Percentiles rank a stretch among this genome's conserved stretches.
Conservation (phyloP, 2,888 invertebrate genomes). For the Conchocele bisecta region DNA sequence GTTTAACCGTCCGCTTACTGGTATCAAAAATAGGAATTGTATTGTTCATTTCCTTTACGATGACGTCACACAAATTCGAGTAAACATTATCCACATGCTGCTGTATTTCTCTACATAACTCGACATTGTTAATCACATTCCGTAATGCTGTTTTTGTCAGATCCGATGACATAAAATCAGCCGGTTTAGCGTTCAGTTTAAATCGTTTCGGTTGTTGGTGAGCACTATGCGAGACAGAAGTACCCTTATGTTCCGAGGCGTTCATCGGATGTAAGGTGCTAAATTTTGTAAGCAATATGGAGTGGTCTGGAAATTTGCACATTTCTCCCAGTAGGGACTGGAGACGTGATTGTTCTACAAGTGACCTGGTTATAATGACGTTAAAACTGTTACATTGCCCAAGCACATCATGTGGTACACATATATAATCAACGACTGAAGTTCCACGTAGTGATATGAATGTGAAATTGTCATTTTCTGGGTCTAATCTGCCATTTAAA, state of each 20-base stretch:
- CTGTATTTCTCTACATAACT: constrained; percentile 3
- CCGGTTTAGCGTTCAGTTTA: constrained; percentile 10
- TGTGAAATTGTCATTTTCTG: constrained; percentile 17
- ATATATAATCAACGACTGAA: constrained; percentile 33
- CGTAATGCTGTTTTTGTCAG: not conserved
- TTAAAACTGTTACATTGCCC: constrained; percentile 20
- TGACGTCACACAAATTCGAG: not conserved
- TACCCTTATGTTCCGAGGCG: too few species aligned
- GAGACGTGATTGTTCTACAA: not conserved
- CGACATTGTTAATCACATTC: constrained; percentile 10
- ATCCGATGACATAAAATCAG: constrained; percentile 7
- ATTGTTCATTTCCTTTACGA: constrained; percentile 1
- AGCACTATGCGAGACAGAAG: too few species aligned
- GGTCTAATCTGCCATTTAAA: constrained; percentile 20
- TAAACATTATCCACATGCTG: constrained; percentile 9
- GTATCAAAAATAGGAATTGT: constrained; percentile 5
- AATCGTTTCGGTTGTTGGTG: not conserved
- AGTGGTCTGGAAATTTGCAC: constrained; percentile 4
- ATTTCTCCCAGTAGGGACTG: constrained; percentile 19
- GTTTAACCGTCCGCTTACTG: too few species aligned
- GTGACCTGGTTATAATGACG: constrained; percentile 5
- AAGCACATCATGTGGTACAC: constrained; percentile 25
- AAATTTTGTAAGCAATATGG: too few species aligned
- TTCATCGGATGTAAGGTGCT: too few species aligned
- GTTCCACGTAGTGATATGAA: constrained; percentile 27